Percentiles rank a stretch among this genome's conserved stretches.
phyloP scores from a whole-genome alignment of 2,888 invertebrate species.

The Notocelia uddmanniana region DNA sequence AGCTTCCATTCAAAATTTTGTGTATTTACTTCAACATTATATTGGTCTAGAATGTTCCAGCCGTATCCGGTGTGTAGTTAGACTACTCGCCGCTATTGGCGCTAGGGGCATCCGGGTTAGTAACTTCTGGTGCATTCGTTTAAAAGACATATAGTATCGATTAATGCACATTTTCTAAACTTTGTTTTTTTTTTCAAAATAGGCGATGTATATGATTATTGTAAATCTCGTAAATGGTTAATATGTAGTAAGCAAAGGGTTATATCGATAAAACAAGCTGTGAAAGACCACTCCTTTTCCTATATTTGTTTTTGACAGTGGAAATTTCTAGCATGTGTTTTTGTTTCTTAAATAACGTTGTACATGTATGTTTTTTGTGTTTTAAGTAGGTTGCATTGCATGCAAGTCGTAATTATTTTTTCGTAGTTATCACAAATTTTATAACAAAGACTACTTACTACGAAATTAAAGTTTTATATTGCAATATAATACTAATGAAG shows the following conservation, averaged over 20 bases:
- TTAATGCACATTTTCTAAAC: constrained; percentile 20
- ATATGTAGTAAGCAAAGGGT: neutral
- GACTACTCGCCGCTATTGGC: constrained; percentile 59
- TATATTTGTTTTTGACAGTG: neutral
- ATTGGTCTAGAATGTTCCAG: constrained; percentile 71
- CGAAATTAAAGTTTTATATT: too few relatives aligned
- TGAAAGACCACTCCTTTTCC: neutral
- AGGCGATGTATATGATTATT: neutral
- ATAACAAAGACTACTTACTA: too few relatives aligned
- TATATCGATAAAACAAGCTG: neutral
- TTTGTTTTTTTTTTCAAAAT: constrained; percentile 5
- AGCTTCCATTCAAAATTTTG: constrained; percentile 50
- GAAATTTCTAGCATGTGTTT: constrained; percentile 16
- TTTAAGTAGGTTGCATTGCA: too few relatives aligned
- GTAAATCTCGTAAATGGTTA: neutral
- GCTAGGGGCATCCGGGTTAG: constrained; percentile 64
- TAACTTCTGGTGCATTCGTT: constrained; percentile 39
- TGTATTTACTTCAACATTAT: constrained; percentile 43
- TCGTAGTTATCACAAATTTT: too few relatives aligned
- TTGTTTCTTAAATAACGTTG: too few relatives aligned
- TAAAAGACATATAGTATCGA: constrained; percentile 34
- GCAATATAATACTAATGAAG: too few relatives aligned
- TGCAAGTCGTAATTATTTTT: too few relatives aligned
- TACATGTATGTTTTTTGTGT: too few relatives aligned
- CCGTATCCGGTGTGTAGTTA: constrained; percentile 64